A percentile compares a stretch with the other conserved stretches of the same genome.
Conservation (phyloP, 2,888 invertebrate genomes). For the Cephus spinipes region DNA sequence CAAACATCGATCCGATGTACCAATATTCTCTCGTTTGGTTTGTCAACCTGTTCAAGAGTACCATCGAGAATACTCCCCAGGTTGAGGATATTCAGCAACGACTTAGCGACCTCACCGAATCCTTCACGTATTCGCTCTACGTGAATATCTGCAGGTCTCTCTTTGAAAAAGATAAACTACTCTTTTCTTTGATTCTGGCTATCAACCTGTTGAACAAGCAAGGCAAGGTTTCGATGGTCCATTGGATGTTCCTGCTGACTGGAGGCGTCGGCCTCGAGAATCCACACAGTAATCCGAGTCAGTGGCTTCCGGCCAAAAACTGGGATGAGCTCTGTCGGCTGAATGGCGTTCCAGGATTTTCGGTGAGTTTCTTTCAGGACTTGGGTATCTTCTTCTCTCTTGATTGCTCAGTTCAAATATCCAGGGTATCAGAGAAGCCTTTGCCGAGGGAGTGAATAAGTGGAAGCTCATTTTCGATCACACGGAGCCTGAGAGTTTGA, state of each 20-base stretch:
- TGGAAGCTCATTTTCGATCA: slow-evolving; percentile 86
- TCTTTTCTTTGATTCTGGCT: slow-evolving; percentile 84
- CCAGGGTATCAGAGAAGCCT: slow-evolving; percentile 76
- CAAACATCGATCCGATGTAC: slow-evolving; percentile 97
- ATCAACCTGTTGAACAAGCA: slow-evolving; percentile 79
- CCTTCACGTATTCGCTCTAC: slow-evolving; percentile 92
- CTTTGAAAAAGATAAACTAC: slow-evolving; percentile 94
- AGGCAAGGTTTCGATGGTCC: slow-evolving; percentile 72
- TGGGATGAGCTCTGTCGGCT: slow-evolving; percentile 86
- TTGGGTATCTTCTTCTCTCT: not conserved
- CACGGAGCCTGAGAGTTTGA: slow-evolving; percentile 79
- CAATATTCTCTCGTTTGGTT: slow-evolving; percentile 97
- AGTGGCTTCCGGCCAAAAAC: slow-evolving; percentile 78
- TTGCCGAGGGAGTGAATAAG: slow-evolving; percentile 68
- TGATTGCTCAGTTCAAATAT: slow-evolving; percentile 10
- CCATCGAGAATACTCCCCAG: slow-evolving; percentile 88
- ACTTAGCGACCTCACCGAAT: slow-evolving; percentile 79
- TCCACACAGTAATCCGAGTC: slow-evolving; percentile 76
- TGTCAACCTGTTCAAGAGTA: slow-evolving; percentile 85
- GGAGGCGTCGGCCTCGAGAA: slow-evolving; percentile 89
- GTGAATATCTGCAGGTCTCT: slow-evolving; percentile 93
- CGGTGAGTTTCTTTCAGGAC: slow-evolving; percentile 31
- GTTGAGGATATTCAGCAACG: slow-evolving; percentile 83
- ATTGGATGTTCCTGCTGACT: slow-evolving; percentile 90
- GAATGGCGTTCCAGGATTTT: slow-evolving; percentile 69